Base-by-base conservation (phyloP, 92 coral and sea anemone genomes). In the Phenganax subtilis region DNA sequence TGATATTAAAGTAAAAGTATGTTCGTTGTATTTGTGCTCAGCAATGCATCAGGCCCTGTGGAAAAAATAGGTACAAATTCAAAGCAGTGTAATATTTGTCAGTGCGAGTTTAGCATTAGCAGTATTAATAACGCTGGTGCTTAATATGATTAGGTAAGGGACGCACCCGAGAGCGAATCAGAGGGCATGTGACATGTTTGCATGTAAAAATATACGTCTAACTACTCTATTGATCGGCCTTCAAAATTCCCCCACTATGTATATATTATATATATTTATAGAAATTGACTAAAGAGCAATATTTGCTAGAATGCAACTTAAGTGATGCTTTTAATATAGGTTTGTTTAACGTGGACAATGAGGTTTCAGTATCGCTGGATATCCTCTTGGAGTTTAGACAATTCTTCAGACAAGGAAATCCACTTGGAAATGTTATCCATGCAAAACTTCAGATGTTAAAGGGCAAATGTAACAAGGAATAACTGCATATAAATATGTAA, bases 341-440 rank as follows among this genome's bases (percentile, higher is more conserved):
- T 7, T 53, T 85, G 53, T 85, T 85, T 28, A 85, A 85, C 63
- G 68, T 85, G 27, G 16, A 70, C 61, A 81, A 85, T 80, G 80
- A 85, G 52, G 62, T 85, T 20, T 72, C 70, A 29, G 80, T 85
- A 10, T 80, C 80, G 44, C 68, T 85, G 57, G 80, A 85, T 31
- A 57, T 85, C 73, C 66, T 80, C 16, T 76, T 71, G 84, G 88
- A 80, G 68, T 80, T 84, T 63, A 80, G 88, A 78, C 85, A 85
- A 58, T 37, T 30, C 37, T 72, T 85, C 31, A 85, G 73, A 79
- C 31, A 84, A 55, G 88, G 88, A 44, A 72, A 79, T 9, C 82
- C 87, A 7, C 69, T 73, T 6, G 82, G 65, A 51, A 11, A 58
- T 57, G 85, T 80, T 3, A 57, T 80, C 14, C 75, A 72, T 80